A percentile compares a stretch with the other conserved stretches of the same genome.
phyloP scores from a whole-genome alignment of 1,140 invertebrate species.

The Cotesia typhae region DNA sequence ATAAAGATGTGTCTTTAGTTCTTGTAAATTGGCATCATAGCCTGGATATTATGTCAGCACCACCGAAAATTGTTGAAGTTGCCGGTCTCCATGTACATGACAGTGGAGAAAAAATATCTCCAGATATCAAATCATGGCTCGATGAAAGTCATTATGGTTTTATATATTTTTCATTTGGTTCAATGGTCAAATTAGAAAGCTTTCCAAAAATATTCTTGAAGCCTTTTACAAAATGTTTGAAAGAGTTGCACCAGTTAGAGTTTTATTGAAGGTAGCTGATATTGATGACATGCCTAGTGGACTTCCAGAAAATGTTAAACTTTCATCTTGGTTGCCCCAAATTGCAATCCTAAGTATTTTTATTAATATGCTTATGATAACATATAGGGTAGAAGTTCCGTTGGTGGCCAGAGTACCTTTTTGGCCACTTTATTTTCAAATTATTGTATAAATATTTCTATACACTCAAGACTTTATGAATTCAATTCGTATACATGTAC shows the following conservation, averaged over 20 bases:
- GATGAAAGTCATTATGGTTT: conserved; percentile 74
- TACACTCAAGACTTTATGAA: too few species aligned
- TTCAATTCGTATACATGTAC: too few species aligned
- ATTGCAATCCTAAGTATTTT: conserved; percentile 60
- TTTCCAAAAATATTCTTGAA: conserved; percentile 47
- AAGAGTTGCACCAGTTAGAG: conserved; percentile 50
- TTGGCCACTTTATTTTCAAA: too few species aligned
- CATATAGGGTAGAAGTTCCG: too few species aligned
- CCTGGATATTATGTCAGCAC: conserved; percentile 62
- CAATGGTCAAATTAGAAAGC: conserved; percentile 73
- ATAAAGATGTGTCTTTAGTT: conserved; percentile 55
- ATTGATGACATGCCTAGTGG: conserved; percentile 52
- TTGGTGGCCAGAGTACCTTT: too few species aligned
- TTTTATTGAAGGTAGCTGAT: conserved; percentile 52
- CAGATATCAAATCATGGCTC: conserved; percentile 60
- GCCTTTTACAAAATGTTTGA: conserved; percentile 49
- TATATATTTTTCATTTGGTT: conserved; percentile 78
- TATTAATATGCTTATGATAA: conserved; percentile 4
- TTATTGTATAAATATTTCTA: too few species aligned
- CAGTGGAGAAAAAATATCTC: conserved; percentile 36
- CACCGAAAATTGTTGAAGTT: conserved; percentile 67
- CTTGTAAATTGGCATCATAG: conserved; percentile 70
- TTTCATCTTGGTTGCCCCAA: conserved; percentile 73
- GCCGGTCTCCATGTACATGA: conserved; percentile 68
- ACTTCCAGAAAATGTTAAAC: conserved; percentile 70